Evolutionary conservation across 2,888 invertebrate genomes (phyloP).

Genomic region (Emmelina monodactyla): DNA sequence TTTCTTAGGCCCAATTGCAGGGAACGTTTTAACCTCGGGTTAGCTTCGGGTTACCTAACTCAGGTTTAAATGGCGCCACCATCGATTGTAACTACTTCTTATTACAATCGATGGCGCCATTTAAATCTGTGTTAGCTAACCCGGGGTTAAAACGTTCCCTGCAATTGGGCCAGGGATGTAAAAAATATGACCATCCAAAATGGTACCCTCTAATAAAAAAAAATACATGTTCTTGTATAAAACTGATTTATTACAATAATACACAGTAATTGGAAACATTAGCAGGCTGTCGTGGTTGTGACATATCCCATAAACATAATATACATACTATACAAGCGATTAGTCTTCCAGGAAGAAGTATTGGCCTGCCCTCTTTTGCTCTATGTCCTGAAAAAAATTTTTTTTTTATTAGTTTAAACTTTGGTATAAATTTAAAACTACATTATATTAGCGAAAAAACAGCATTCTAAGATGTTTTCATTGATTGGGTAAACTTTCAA

Average conservation of each 20-base stretch:
- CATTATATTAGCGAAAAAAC: background rate
- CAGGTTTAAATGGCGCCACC: too few species aligned
- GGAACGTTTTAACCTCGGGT: too few species aligned
- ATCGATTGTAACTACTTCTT: too few species aligned
- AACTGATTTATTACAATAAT: conserved; percentile 59
- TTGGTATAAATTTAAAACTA: background rate
- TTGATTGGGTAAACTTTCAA: background rate
- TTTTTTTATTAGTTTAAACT: background rate
- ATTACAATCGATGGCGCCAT: too few species aligned
- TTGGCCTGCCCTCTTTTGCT: conserved; percentile 97
- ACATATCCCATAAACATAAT: conserved; percentile 22
- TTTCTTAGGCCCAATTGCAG: too few species aligned
- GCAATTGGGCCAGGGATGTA: too few species aligned
- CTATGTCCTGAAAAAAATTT: conserved; percentile 76
- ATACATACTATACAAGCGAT: conserved; percentile 31
- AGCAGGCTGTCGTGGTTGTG: conserved; percentile 41
- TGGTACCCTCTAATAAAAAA: background rate
- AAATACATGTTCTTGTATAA: conserved; percentile 34
- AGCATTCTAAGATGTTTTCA: background rate
- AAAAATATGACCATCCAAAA: too few species aligned
- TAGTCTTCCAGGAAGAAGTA: conserved; percentile 99
- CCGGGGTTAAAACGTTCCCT: too few species aligned
- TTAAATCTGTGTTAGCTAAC: too few species aligned
- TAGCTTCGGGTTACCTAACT: too few species aligned
- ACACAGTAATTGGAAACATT: conserved; percentile 47